A percentile compares a stretch with the other conserved stretches of the same genome.
These are phyloP conservation scores for Ctenochaetus hawaiiensis DNA, from an alignment of 2,797 vertebrate species.

Conservation along the genomic window DNA sequence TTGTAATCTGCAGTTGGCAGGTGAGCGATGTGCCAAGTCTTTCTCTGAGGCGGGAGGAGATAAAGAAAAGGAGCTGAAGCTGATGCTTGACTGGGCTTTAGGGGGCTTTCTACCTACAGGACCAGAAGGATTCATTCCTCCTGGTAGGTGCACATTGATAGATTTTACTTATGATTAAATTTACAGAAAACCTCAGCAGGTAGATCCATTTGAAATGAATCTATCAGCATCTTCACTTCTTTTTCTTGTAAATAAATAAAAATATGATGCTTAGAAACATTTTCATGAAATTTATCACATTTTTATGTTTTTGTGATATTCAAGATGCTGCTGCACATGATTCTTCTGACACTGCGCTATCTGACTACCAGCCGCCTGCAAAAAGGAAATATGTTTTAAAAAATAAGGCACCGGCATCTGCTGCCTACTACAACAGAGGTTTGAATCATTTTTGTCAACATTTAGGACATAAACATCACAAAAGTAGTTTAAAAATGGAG, in stretches of 20 bases:
- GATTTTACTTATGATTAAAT: background rate
- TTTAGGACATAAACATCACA: background rate
- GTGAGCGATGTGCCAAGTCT: conserved; percentile 80
- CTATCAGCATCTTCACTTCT: background rate
- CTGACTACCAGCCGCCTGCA: conserved; percentile 83
- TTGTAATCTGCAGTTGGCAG: conserved; percentile 78
- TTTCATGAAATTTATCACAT: background rate
- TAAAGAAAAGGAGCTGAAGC: conserved; percentile 78
- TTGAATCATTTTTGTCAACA: background rate
- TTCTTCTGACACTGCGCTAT: conserved; percentile 63
- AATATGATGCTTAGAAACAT: background rate
- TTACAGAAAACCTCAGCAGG: background rate
- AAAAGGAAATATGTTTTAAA: conserved; percentile 83
- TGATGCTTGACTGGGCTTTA: conserved; percentile 86
- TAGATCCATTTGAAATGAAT: background rate
- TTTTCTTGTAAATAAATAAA: background rate
- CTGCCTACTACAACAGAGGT: conserved; percentile 73
- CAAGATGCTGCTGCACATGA: conserved; percentile 45
- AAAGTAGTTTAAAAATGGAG: background rate
- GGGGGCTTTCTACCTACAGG: conserved; percentile 84
- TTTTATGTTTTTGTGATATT: conserved; percentile 15
- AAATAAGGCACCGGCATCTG: conserved; percentile 40
- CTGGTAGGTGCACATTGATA: conserved; percentile 55
- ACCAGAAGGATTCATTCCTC: conserved; percentile 74
- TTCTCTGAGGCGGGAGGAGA: conserved; percentile 58